Percentiles rank a stretch among this genome's conserved stretches.
These are phyloP conservation scores for Sipha flava DNA, from an alignment of 1,140 invertebrate genomes.

Conservation along the genomic window DNA sequence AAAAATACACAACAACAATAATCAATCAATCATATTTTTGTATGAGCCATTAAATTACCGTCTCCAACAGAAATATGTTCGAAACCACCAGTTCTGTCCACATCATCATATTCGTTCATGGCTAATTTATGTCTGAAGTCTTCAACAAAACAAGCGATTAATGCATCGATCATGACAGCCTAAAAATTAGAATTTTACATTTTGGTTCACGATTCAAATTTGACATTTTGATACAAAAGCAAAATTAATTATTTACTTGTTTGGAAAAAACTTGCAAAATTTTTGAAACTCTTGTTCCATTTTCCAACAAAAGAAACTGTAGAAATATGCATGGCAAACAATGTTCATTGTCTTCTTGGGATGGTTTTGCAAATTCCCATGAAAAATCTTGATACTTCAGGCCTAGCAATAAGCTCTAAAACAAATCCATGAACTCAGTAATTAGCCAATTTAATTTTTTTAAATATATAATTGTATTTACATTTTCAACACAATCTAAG, in stretches of 20 bases:
- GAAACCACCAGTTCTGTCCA: conserved; percentile 39
- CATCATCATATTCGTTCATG: conserved; percentile 23
- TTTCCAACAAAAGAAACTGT: conserved; percentile 77
- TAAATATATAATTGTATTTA: conserved; percentile 57
- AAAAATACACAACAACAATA: background rate
- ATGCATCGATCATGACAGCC: conserved; percentile 83
- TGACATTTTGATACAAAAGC: background rate
- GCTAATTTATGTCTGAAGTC: conserved; percentile 49
- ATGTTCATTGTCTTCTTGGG: conserved; percentile 66
- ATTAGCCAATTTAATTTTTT: background rate
- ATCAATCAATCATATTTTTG: background rate
- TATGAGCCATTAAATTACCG: conserved; percentile 41
- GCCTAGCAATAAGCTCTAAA: conserved; percentile 70
- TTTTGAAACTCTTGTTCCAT: conserved; percentile 74
- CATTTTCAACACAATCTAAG: conserved; percentile 74
- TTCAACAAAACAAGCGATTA: conserved; percentile 77
- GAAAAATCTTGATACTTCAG: conserved; percentile 78
- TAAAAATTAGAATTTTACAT: conserved; percentile 36
- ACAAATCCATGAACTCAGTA: conserved; percentile 37
- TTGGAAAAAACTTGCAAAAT: conserved; percentile 80
- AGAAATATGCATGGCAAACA: conserved; percentile 82
- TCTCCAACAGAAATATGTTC: conserved; percentile 45
- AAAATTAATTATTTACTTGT: conserved; percentile 48
- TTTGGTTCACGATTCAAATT: background rate
- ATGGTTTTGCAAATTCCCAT: conserved; percentile 81